phyloP scores from a whole-genome alignment of 2,113 vertebrate species.

The Oncorhynchus clarkii region DNA sequence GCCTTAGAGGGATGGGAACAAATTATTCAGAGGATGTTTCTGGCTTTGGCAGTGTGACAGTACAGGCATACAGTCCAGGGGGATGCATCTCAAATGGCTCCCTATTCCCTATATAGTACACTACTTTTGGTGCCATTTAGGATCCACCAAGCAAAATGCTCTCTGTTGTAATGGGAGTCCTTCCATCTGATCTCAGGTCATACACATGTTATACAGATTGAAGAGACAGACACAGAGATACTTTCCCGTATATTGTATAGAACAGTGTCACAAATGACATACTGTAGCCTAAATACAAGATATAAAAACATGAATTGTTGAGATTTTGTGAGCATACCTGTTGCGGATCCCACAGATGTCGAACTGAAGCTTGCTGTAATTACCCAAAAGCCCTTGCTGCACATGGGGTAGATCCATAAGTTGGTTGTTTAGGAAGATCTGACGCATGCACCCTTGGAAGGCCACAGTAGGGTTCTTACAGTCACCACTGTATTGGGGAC shows the following conservation, averaged over 20 bases:
- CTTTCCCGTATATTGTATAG: background rate
- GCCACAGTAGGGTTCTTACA: conserved; percentile 83
- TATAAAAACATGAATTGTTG: too few species aligned
- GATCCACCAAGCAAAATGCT: too few species aligned
- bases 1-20: too few species aligned
- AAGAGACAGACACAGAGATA: background rate
- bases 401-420: conserved; percentile 83
- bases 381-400: conserved; percentile 85
- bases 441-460: conserved; percentile 88
- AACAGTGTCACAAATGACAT: conserved; percentile 5
- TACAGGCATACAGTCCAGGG: too few species aligned
- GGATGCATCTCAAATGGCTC: too few species aligned
- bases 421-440: conserved; percentile 87
- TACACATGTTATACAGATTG: background rate
- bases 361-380: conserved; percentile 84
- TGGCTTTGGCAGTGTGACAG: too few species aligned
- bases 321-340: conserved; percentile 75
- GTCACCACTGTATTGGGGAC: conserved; percentile 73
- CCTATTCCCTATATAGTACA: too few species aligned
- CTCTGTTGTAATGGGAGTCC: too few species aligned
- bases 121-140: too few species aligned
- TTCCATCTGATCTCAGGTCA: too few species aligned
- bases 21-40: too few species aligned
- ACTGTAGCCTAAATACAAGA: too few species aligned
- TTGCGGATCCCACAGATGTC: conserved; percentile 87